Percentiles rank a stretch among this genome's conserved stretches.
phyloP scores from a whole-genome alignment of 30 jellyfish, hydroid and myxozoan species.

The Sanderia malayensis region DNA sequence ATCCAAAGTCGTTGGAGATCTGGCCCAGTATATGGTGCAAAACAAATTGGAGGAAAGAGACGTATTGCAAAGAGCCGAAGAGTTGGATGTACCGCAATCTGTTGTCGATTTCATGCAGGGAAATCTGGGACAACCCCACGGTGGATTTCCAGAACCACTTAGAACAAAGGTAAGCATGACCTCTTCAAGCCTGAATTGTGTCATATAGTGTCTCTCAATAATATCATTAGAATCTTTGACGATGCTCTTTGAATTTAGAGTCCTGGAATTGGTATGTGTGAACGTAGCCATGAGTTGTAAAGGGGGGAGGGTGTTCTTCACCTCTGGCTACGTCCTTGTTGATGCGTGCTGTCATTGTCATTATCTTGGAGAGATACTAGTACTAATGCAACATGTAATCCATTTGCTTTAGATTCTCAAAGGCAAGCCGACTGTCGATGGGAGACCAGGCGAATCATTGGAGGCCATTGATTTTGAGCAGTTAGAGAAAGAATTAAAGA shows the following conservation, averaged over 20 bases:
- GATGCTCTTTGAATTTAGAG: too few relatives aligned
- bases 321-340: too few relatives aligned
- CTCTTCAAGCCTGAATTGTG: too few relatives aligned
- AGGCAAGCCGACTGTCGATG: constrained; percentile 75
- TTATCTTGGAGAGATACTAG: too few relatives aligned
- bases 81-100: constrained; percentile 91
- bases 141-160: constrained; percentile 98
- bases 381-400: too few relatives aligned
- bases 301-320: too few relatives aligned
- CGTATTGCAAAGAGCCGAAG: constrained; percentile 83
- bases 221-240: too few relatives aligned
- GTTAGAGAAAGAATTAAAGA: constrained; percentile 69
- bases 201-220: too few relatives aligned
- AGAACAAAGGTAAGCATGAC: constrained; percentile 92
- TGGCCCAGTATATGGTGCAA: constrained; percentile 99
- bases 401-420: constrained; percentile 76
- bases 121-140: constrained; percentile 93
- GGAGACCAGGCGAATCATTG: constrained; percentile 89
- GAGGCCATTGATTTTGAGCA: constrained; percentile 81
- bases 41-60: constrained; percentile 84
- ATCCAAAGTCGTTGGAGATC: constrained; percentile 97
- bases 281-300: too few relatives aligned
- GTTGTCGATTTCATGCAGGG: constrained; percentile 95
- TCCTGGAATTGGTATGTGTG: too few relatives aligned
- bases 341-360: too few relatives aligned